Conservation (phyloP, 2,797 vertebrate genomes). For the Microctenopoma lineatum region DNA sequence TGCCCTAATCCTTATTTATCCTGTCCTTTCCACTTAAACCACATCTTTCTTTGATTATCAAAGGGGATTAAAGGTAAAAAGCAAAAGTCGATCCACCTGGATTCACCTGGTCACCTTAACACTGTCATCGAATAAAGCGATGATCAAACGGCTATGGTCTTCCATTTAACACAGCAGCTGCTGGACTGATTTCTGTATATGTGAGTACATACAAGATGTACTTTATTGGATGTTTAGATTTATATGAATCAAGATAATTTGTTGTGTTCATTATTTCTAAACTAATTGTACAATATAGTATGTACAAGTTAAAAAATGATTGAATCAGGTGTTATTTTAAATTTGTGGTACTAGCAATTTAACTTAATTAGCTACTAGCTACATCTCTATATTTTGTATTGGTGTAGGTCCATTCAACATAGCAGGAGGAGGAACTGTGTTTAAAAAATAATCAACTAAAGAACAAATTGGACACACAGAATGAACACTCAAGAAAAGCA, state of each 20-base stretch:
- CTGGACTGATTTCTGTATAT: too few species aligned
- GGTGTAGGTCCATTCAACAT: too few species aligned
- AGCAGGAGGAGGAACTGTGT: neutral
- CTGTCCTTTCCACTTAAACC: conserved; percentile 29
- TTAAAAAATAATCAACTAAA: too few species aligned
- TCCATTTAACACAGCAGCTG: neutral
- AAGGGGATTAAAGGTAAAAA: conserved; percentile 40
- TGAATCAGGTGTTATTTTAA: neutral
- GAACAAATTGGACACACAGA: too few species aligned
- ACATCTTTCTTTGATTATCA: conserved; percentile 41
- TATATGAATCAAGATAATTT: conserved; percentile 34
- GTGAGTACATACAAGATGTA: conserved; percentile 1
- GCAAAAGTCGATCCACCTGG: conserved; percentile 19
- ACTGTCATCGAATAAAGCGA: neutral
- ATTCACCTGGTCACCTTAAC: conserved; percentile 31
- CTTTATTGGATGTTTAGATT: conserved; percentile 25
- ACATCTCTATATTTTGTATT: too few species aligned
- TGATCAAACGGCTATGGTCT: conserved; percentile 22
- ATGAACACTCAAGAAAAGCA: too few species aligned
- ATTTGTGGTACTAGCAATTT: neutral
- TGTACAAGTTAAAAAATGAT: conserved; percentile 21
- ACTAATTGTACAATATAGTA: conserved; percentile 40
- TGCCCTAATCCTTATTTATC: conserved; percentile 55
- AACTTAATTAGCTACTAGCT: neutral
- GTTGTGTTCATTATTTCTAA: conserved; percentile 38